Base-by-base conservation (phyloP, 2,797 vertebrate species). In the Nyctalus aviator region DNA sequence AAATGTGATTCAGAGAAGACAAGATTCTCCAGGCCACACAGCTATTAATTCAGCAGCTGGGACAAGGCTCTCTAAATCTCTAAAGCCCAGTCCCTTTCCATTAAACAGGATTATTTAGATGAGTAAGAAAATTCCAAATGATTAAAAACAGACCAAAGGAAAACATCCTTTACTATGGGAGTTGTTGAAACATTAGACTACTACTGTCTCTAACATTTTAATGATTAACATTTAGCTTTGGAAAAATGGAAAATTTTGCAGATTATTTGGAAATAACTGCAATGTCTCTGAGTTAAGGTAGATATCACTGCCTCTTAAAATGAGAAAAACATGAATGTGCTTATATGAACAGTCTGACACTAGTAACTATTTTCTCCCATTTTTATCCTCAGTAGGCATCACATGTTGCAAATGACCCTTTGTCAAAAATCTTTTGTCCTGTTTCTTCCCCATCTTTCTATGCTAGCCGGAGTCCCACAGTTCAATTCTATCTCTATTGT, bases 301-400 rank as follows among this genome's bases (percentile, higher is more conserved):
- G 37, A 55, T 72, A 87, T 53, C 46, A 83, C 5, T 41, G 6
- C 66, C 23, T 84, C n/a, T 55, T 86, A 82, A 91, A 72, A 90
- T 75, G 2, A 50, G 20, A 50, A 50, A 93, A 78, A 55, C 21
- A n/a, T 5, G 30, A 48, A 46, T 79, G 44, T 59, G 62, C 41
- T 94, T 59, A 77, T 84, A 35, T 59, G 25, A 93, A 71, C 1
- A 91, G 35, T 66, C 59, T 94, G 72, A 89, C 41, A 82, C 27
- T 18, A 93, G 46, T 18, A 66, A 79, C 69, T 30, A 59, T 64
- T 48, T 48, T 85, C 27, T 17, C 77, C 1, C 0, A 9, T 55
- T 50, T 92, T 92, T 59, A 25, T 30, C n/a, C 48, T 46, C n/a
- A 71, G 10, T 6, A 64, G 4, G 8, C 25, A 69, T 37, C 12